phyloP scores from a whole-genome alignment of 2,113 vertebrate species.

The Gallinago media region DNA sequence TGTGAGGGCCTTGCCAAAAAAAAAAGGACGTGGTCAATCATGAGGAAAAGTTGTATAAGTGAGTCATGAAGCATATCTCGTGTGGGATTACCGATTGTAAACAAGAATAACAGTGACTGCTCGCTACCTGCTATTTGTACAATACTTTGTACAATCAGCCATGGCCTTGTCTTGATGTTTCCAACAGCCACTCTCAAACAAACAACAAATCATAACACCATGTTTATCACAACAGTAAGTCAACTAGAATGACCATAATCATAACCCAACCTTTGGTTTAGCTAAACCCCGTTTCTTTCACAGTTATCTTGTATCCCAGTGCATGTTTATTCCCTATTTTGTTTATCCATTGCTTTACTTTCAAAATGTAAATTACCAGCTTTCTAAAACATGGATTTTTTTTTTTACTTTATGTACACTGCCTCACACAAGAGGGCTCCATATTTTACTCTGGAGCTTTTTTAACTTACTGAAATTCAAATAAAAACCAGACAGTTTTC shows the following conservation, averaged over 20 bases:
- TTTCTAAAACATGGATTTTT: not conserved
- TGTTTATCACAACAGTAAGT: not conserved
- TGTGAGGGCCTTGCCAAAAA: not conserved
- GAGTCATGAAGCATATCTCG: not conserved
- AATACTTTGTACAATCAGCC: not conserved
- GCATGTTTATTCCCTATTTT: not conserved
- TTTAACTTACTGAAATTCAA: not conserved
- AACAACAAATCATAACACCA: not conserved
- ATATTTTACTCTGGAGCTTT: not conserved
- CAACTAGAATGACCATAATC: not conserved
- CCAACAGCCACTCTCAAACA: not conserved
- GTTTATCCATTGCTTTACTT: not conserved
- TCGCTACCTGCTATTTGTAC: not conserved
- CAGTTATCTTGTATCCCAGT: not conserved
- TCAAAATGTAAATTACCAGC: not conserved
- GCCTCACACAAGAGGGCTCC: not conserved
- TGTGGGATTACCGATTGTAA: not conserved
- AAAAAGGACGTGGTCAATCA: not conserved
- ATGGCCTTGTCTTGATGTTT: conserved; percentile 13
- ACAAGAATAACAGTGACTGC: not conserved
- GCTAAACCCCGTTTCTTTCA: not conserved
- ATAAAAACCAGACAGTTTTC: not conserved
- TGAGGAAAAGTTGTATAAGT: not conserved
- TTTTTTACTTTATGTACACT: not conserved
- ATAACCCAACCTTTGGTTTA: not conserved